Conservation (phyloP, 2,113 vertebrate species). For the Isichthys henryi region DNA sequence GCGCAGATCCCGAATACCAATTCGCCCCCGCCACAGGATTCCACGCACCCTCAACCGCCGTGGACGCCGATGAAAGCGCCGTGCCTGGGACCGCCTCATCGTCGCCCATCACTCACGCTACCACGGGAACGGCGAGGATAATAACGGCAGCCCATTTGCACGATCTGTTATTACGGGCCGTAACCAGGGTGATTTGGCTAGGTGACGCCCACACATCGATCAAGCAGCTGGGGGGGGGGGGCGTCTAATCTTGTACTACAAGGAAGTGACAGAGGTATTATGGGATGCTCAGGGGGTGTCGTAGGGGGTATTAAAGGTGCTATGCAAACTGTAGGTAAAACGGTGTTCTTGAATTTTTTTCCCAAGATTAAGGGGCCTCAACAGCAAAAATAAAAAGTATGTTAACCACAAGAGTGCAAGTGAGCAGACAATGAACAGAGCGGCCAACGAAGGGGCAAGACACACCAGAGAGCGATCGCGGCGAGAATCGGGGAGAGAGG, state of each 20-base stretch:
- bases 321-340: background rate
- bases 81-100: background rate
- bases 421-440: background rate
- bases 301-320: background rate
- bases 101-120: background rate
- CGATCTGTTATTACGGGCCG: background rate
- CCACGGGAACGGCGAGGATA: background rate
- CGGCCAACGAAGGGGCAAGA: background rate
- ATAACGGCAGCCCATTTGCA: background rate
- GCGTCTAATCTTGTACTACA: background rate
- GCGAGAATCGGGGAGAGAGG: background rate
- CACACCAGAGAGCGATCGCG: background rate
- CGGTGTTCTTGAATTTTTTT: background rate
- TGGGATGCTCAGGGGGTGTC: background rate
- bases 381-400: background rate
- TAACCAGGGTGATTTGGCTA: background rate
- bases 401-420: background rate
- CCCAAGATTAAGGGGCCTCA: background rate
- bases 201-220: background rate
- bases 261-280: background rate
- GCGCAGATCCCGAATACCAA: slow-evolving; percentile 2
- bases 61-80: background rate
- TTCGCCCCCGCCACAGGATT: background rate
- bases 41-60: background rate
- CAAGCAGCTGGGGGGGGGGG: background rate